Evolutionary conservation across 2,888 invertebrate genomes (phyloP).

Genomic region (Bruchidius siliquastri): DNA sequence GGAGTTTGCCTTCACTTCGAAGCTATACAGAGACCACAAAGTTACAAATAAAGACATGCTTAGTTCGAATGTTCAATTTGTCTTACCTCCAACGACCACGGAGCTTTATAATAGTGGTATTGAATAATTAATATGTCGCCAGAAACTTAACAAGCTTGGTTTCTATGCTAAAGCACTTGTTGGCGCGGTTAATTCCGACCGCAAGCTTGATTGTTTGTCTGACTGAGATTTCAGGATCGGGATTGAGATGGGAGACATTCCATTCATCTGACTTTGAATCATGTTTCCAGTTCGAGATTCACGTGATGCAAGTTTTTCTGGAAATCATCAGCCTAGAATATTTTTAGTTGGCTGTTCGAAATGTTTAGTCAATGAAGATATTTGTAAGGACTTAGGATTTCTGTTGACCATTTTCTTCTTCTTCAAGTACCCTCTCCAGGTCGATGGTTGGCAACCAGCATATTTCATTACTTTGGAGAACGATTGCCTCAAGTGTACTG

Average conservation of each 20-base stretch:
- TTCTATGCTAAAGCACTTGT: not conserved
- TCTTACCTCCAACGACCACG: not conserved
- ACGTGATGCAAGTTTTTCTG: too few relatives aligned
- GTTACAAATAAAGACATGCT: not conserved
- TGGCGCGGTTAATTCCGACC: not conserved
- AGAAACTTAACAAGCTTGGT: not conserved
- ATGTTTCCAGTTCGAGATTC: not conserved
- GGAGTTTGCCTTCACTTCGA: too few relatives aligned
- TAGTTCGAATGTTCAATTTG: not conserved
- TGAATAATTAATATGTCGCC: not conserved
- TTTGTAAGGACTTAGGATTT: too few relatives aligned
- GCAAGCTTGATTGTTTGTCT: not conserved
- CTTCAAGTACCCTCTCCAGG: too few relatives aligned
- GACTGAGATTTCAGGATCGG: not conserved
- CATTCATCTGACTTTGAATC: not conserved
- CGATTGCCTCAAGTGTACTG: too few relatives aligned
- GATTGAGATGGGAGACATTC: not conserved
- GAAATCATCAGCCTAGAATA: too few relatives aligned
- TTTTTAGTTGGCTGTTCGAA: too few relatives aligned
- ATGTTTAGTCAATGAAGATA: too few relatives aligned
- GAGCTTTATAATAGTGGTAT: not conserved
- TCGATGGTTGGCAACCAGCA: too few relatives aligned
- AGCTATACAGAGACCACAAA: not conserved
- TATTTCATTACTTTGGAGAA: too few relatives aligned
- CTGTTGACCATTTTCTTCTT: too few relatives aligned